A percentile compares a stretch with the other conserved stretches of the same genome.
phyloP scores from a whole-genome alignment of 2,888 invertebrate species.

The Drosophila picticornis region DNA sequence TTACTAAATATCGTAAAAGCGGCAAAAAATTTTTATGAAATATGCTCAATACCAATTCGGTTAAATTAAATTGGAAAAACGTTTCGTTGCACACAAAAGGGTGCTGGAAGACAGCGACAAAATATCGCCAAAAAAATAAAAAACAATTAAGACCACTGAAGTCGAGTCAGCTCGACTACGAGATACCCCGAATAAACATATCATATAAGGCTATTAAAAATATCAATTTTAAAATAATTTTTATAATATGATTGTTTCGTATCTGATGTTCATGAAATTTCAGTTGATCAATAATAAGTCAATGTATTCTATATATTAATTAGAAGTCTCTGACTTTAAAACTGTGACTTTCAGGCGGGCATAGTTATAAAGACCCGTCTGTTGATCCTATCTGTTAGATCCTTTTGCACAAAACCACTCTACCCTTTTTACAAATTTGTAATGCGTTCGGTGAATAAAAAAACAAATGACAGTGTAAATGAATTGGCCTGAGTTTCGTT shows the following conservation, averaged over 20 bases:
- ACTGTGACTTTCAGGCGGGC: neutral
- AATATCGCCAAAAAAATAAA: neutral
- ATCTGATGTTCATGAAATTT: neutral
- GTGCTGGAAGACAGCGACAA: slow-evolving; percentile 38
- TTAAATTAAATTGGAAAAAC: slow-evolving; percentile 55
- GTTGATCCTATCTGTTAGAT: neutral
- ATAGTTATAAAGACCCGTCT: neutral
- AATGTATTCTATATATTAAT: neutral
- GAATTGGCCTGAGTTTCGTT: slow-evolving; percentile 46
- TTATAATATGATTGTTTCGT: neutral
- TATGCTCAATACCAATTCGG: slow-evolving; percentile 26
- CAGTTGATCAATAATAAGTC: neutral
- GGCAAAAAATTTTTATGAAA: slow-evolving; percentile 61
- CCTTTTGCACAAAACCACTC: neutral
- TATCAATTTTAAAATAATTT: neutral
- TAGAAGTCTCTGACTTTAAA: neutral
- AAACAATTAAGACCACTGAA: neutral
- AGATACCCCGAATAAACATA: neutral
- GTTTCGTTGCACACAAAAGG: slow-evolving; percentile 61
- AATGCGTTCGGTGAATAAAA: neutral
- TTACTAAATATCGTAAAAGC: slow-evolving; percentile 38
- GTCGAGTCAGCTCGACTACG: neutral
- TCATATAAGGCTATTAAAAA: neutral
- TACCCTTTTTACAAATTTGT: neutral
- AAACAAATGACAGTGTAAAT: slow-evolving; percentile 60